Evolutionary conservation across 2,888 invertebrate species (phyloP), one percentile per base, ranked within the genome.

Genomic region (Helicoverpa assulta): DNA sequence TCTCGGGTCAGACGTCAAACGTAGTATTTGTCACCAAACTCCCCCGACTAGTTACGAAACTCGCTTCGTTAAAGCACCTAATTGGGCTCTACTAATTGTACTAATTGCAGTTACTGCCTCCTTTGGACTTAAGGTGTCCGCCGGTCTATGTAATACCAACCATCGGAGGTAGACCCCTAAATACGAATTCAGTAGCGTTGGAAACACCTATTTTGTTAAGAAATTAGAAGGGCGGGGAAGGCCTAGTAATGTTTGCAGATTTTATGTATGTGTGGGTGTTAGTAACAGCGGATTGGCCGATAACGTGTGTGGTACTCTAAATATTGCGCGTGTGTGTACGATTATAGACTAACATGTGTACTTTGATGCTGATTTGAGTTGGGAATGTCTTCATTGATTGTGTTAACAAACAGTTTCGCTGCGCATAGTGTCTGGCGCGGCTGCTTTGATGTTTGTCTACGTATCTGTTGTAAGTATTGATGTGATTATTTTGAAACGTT

Each of bases 61-160:
- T 92, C 88, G 93, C 92, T 93, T 94, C 94, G 93, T 93, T 94
- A 94, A 91, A 92, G 91, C 92, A 92, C 86, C 93, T 94, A 94
- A 94, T 94, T 94, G 93, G 92, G 90, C 91, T 90, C 88, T 87
- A 86, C 92, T 94, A 93, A 94, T 93, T 93, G 92, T 92, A 86
- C 91, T 93, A 92, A 93, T 93, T 93, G 92, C 92, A 88, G 87
- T 85, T 83, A 87, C 90, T 88, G 87, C 90, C 89, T 91, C 90
- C 91, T 91, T 94, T 92, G 91, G 92, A 92, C 92, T 91, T 87
- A 91, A 93, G 93, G 92, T 92, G 91, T 90, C 91, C 91, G 88
- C 67, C 58, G 66, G 68, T 74, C 63, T 62, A 78, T 81, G 70
- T 76, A 73, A 76, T 61, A 64, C 67, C 33, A 68, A 59, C 84